Evolutionary conservation across 2,113 vertebrate species (phyloP).

Genomic region (Lasiurus borealis): DNA sequence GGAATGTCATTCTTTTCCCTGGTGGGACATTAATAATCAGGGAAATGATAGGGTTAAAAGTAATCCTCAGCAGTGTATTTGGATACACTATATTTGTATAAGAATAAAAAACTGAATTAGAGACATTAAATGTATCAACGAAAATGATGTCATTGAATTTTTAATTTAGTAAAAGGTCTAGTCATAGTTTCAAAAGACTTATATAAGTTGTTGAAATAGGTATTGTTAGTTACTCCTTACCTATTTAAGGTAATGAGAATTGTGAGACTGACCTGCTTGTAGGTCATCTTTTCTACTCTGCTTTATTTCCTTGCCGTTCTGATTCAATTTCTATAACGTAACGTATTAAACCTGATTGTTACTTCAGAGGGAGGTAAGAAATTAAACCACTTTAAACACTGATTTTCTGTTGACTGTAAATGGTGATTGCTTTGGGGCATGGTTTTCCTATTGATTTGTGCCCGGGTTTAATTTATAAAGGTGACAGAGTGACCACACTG

Average conservation of each 20-base stretch:
- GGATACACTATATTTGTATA: background rate
- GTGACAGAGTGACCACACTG: background rate
- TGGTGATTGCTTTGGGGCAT: background rate
- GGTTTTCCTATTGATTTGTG: slow-evolving; percentile 32
- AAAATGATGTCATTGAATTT: slow-evolving; percentile 10
- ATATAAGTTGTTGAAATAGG: background rate
- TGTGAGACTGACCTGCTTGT: background rate
- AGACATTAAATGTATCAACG: background rate
- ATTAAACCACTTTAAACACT: slow-evolving; percentile 56
- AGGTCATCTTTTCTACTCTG: background rate
- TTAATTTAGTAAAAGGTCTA: slow-evolving; percentile 39
- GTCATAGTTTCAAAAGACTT: slow-evolving; percentile 53
- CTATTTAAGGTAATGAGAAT: slow-evolving; percentile 19
- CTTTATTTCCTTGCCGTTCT: slow-evolving; percentile 35
- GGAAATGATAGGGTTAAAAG: slow-evolving; percentile 39
- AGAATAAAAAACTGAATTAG: slow-evolving; percentile 11
- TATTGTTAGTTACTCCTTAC: slow-evolving; percentile 17
- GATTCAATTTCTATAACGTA: background rate
- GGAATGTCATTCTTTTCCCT: background rate
- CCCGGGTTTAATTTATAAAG: slow-evolving; percentile 9
- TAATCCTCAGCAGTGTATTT: accelerated
- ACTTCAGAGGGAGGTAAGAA: slow-evolving; percentile 55
- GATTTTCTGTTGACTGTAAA: slow-evolving; percentile 23
- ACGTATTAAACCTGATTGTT: slow-evolving; percentile 18
- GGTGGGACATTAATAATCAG: background rate